These are phyloP conservation scores for Holothuria scabra DNA, from an alignment of 53 echinoderm and acorn worm species.

Conservation along the genomic window DNA sequence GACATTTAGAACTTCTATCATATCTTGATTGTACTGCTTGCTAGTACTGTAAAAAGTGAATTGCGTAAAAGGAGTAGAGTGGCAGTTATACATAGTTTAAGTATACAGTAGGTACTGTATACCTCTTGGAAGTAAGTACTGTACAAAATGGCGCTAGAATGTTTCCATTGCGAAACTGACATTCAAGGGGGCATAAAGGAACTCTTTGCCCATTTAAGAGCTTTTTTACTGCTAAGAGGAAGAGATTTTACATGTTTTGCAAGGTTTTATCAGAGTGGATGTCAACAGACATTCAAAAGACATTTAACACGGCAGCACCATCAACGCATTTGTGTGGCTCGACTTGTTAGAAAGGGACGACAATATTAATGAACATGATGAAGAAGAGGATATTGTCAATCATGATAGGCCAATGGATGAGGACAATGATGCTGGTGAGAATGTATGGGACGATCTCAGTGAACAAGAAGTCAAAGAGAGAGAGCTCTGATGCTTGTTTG, in stretches of 20 bases:
- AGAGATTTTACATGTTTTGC: constrained; percentile 7
- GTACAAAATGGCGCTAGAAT: background rate
- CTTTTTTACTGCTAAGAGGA: background rate
- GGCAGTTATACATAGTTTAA: too few relatives aligned
- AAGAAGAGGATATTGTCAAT: background rate
- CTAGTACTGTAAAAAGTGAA: too few relatives aligned
- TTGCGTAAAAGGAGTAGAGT: too few relatives aligned
- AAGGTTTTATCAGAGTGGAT: background rate
- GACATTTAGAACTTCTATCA: background rate
- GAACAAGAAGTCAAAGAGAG: constrained; percentile 12
- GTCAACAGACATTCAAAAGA: constrained; percentile 19
- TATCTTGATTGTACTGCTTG: background rate
- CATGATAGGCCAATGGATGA: background rate
- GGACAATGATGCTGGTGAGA: background rate
- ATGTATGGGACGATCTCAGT: background rate
- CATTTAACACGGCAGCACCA: background rate
- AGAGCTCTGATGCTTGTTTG: background rate
- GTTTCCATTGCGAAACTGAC: constrained; percentile 8
- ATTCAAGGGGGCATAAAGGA: background rate
- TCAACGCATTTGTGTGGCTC: background rate
- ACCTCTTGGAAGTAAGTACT: background rate
- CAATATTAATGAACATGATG: background rate
- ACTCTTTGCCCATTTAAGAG: constrained; percentile 10
- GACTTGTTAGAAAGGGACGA: background rate
- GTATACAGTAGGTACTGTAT: background rate